These are phyloP conservation scores for Oryzias celebensis DNA, from an alignment of 2,113 vertebrate species.

Conservation along the genomic window DNA sequence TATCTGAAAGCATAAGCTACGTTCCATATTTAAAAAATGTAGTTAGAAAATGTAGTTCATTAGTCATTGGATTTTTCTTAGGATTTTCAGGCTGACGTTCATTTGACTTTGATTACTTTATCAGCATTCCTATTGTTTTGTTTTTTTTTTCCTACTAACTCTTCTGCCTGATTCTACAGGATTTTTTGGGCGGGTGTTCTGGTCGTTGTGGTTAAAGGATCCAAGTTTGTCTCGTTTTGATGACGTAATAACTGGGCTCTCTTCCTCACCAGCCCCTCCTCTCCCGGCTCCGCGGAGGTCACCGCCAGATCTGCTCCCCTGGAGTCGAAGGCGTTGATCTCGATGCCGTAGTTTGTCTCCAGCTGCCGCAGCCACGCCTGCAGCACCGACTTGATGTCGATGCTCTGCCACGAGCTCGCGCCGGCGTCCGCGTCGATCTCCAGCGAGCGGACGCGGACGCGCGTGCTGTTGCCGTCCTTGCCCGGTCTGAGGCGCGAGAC, in stretches of 20 bases:
- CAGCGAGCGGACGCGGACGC: conserved; percentile 90
- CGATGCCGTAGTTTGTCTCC: conserved; percentile 97
- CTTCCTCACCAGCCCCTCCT: conserved; percentile 93
- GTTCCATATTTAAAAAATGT: too few relatives aligned
- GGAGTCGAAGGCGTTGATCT: conserved; percentile 94
- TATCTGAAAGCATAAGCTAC: too few relatives aligned
- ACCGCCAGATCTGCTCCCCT: conserved; percentile 90
- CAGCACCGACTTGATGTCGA: conserved; percentile 95
- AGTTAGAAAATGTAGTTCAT: too few relatives aligned
- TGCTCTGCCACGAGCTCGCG: conserved; percentile 93
- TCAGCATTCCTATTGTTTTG: too few relatives aligned
- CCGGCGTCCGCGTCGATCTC: conserved; percentile 94
- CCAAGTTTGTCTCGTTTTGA: too few relatives aligned
- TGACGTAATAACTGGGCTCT: not conserved
- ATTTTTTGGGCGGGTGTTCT: too few relatives aligned
- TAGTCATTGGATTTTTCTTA: too few relatives aligned
- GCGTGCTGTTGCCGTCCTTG: conserved; percentile 83
- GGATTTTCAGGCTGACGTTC: too few relatives aligned
- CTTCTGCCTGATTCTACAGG: too few relatives aligned
- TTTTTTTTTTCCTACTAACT: too few relatives aligned
- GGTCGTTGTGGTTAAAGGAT: too few relatives aligned
- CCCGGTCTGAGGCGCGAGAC: conserved; percentile 92
- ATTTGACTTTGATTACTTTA: too few relatives aligned
- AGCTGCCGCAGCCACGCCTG: conserved; percentile 97
- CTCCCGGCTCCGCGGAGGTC: conserved; percentile 86